Evolutionary conservation across 2,113 vertebrate species (phyloP), one percentile per base, ranked within the genome.

Genomic region (Pipra filicauda): DNA sequence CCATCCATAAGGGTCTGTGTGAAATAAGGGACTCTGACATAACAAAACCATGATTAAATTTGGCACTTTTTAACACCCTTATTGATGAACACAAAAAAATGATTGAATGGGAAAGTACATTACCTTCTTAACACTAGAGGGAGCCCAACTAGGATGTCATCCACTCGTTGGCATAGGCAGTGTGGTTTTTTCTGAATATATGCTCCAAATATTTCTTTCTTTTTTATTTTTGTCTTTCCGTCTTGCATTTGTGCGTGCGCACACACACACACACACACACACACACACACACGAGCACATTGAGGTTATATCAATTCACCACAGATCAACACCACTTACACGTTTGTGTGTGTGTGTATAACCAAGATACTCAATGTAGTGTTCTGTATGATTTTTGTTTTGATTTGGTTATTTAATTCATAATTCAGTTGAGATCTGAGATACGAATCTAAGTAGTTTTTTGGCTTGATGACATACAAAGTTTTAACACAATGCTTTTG

Each of bases 361-460:
- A 91, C 44, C 69, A 81, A 88, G 74, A 74, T 87, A 69, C 3
- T 1, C 2, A 6, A 84, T 73, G 75, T 74, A 64, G 57, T 88
- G 35, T 64, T 64, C 59, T 81, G 51, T 86, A 30, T 94, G 77
- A 58, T 79, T 90, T 46, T 93, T 91, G 91, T 92, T 96, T 96
- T 93, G 74, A 84, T 92, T 88, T 86, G 80, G 75, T 91, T 62
- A 80, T 96, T 96, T 96, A 95, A 96, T 95, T 97, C 79, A 75
- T 96, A 96, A 96, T 96, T 97, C 93, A 96, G 89, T 91, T 95
- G 94, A 87, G 79, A 95, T 87, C 95, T 78, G 33, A 96, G 94
- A 88, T 87, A 94, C 43, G 88, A 93, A 96, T 95, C 76, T 98
- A 97, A 97, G 94, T 96, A 96, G 92, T 78, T 97, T 97, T 97